phyloP scores from a whole-genome alignment of 2,888 invertebrate species.

The Drosophila limbata region DNA sequence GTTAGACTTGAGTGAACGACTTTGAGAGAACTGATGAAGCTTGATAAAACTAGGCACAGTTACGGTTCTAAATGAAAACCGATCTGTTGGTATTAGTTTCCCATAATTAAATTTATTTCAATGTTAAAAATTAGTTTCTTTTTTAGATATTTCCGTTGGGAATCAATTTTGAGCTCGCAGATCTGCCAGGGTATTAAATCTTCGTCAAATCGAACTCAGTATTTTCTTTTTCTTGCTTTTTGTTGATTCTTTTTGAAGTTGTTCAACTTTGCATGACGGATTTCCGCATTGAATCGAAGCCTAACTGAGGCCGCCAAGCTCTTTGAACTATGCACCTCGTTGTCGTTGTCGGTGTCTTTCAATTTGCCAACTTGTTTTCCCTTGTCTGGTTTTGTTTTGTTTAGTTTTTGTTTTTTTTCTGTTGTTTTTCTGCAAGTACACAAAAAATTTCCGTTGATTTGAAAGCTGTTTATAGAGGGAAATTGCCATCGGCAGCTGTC shows the following conservation, averaged over 20 bases:
- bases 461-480: slow-evolving; percentile 16
- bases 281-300: slow-evolving; percentile 64
- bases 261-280: slow-evolving; percentile 69
- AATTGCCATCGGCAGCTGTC: slow-evolving; percentile 19
- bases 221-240: slow-evolving; percentile 3
- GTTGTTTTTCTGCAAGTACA: background rate
- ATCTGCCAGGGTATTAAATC: background rate
- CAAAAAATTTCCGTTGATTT: slow-evolving; percentile 38
- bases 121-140: background rate
- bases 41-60: background rate
- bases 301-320: slow-evolving; percentile 23
- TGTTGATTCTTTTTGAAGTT: slow-evolving; percentile 31
- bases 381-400: slow-evolving; percentile 7
- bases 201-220: background rate
- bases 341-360: slow-evolving; percentile 30
- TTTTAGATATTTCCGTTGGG: background rate
- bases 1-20: background rate
- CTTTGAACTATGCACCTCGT: slow-evolving; percentile 55
- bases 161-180: background rate
- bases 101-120: too few relatives aligned
- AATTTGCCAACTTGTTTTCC: slow-evolving; percentile 46
- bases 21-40: background rate
- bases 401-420: background rate
- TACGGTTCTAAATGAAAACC: background rate
- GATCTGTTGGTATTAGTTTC: background rate